Conservation (phyloP, 1,140 invertebrate genomes). For the Adelges cooleyi region DNA sequence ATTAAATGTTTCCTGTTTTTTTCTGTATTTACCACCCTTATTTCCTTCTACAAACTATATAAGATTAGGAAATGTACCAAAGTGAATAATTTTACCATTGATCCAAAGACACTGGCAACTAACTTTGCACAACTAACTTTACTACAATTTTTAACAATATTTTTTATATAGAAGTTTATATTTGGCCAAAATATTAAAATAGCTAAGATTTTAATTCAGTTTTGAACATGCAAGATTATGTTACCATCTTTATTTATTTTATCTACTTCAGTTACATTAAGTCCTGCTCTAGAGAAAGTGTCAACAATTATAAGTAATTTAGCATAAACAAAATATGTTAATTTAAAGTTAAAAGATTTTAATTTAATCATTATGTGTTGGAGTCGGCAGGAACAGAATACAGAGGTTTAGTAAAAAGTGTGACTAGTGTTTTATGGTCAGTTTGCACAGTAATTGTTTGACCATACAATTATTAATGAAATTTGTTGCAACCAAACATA, state of each 20-base stretch:
- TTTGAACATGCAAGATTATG: conserved; percentile 29
- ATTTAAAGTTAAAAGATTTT: conserved; percentile 34
- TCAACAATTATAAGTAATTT: conserved; percentile 40
- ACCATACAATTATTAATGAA: conserved; percentile 37
- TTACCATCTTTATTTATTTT: conserved; percentile 26
- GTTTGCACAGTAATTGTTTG: conserved; percentile 37
- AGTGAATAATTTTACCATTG: too few species aligned
- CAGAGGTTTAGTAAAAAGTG: conserved; percentile 40
- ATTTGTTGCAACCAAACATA: conserved; percentile 35
- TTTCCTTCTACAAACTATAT: too few species aligned
- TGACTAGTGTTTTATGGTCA: conserved; percentile 41
- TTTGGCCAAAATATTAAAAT: not conserved
- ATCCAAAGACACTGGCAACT: too few species aligned
- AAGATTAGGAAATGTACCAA: too few species aligned
- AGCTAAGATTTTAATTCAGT: not conserved
- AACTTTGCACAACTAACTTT: too few species aligned
- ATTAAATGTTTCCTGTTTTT: too few species aligned
- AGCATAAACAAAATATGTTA: conserved; percentile 37
- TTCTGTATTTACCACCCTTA: too few species aligned
- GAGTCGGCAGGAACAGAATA: conserved; percentile 37
- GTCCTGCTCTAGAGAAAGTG: conserved; percentile 37
- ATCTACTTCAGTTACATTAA: conserved; percentile 33
- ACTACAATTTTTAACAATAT: not conserved
- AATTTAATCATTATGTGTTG: conserved; percentile 38
- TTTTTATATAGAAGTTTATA: not conserved